These are phyloP conservation scores for Dicaeum eximium DNA, from an alignment of 2,113 vertebrate genomes.

Conservation along the genomic window DNA sequence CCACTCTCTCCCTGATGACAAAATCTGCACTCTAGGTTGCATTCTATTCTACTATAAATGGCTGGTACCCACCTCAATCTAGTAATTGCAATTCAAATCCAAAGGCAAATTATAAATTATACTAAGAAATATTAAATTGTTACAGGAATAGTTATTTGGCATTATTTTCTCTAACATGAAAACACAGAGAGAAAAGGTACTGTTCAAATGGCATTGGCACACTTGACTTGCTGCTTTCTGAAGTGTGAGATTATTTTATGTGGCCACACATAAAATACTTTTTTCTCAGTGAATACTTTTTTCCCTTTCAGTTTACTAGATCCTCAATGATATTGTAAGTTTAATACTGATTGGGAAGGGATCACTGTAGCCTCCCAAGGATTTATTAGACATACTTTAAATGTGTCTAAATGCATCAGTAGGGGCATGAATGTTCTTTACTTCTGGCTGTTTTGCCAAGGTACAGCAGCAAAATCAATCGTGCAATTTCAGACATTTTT, in stretches of 20 bases:
- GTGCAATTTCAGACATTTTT: not conserved
- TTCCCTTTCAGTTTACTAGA: not conserved
- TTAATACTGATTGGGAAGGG: not conserved
- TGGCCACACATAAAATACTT: not conserved
- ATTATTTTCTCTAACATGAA: not conserved
- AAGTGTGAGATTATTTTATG: not conserved
- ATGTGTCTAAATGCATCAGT: not conserved
- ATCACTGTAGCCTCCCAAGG: not conserved
- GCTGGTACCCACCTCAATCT: not conserved
- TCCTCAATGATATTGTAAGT: not conserved
- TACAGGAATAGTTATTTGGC: not conserved
- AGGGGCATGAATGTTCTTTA: not conserved
- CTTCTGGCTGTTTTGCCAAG: not conserved
- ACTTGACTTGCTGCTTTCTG: not conserved
- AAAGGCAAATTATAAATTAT: not conserved
- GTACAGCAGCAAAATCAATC: not conserved
- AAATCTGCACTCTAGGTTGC: not conserved
- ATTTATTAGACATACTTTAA: not conserved
- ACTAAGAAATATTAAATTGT: not conserved
- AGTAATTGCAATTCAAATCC: not conserved
- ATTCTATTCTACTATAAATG: not conserved
- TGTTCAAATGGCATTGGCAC: not conserved
- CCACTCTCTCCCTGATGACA: slow-evolving; percentile 6
- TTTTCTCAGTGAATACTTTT: not conserved
- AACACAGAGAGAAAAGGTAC: not conserved